Evolutionary conservation across 2,113 vertebrate genomes (phyloP).

Genomic region (Lepus europaeus): DNA sequence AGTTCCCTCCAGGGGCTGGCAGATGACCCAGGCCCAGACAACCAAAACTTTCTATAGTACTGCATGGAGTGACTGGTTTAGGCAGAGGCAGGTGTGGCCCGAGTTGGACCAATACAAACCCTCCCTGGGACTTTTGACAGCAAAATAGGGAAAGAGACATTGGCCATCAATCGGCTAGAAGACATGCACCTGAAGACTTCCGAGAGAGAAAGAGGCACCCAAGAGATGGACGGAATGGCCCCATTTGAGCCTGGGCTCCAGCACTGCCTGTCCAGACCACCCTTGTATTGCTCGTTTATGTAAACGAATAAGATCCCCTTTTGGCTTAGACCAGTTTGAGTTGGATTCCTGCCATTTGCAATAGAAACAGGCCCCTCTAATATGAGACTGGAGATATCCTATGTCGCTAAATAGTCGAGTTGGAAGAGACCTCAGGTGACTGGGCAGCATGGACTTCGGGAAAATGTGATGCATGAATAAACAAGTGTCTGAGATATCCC

Average conservation of each 20-base stretch:
- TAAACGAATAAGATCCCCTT: constrained; percentile 35
- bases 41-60: neutral
- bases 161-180: neutral
- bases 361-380: neutral
- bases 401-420: neutral
- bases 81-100: neutral
- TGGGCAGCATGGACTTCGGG: neutral
- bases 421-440: neutral
- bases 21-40: constrained; percentile 1
- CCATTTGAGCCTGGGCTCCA: constrained; percentile 20
- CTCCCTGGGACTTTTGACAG: constrained; percentile 28
- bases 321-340: constrained; percentile 30
- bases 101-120: constrained; percentile 32
- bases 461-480: constrained; percentile 45
- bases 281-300: constrained; percentile 27
- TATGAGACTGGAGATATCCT: neutral
- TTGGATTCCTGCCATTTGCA: constrained; percentile 14
- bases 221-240: neutral
- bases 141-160: neutral
- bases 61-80: neutral
- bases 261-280: neutral
- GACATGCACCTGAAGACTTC: constrained; percentile 4
- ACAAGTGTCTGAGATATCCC: neutral
- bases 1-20: neutral
- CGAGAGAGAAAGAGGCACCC: neutral